A percentile compares a stretch with the other conserved stretches of the same genome.
Evolutionary conservation across 1,140 invertebrate genomes (phyloP).

Genomic region (Psix sp.): DNA sequence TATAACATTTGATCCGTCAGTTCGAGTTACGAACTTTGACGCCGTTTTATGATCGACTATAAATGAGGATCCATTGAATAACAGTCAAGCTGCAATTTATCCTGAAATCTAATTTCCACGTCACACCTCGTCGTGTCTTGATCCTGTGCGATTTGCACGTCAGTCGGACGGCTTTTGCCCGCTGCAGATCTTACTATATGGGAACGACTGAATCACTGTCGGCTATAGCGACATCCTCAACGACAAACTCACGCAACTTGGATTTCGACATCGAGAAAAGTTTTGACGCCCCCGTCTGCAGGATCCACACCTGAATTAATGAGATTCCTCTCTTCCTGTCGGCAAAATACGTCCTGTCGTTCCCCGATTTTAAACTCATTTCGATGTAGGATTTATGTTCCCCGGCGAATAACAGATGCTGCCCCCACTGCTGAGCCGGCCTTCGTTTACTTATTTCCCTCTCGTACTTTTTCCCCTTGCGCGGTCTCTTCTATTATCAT

Average conservation of each 20-base stretch:
- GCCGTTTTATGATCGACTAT: conserved; percentile 54
- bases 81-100: conserved; percentile 46
- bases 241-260: conserved; percentile 57
- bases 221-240: conserved; percentile 49
- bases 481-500: conserved; percentile 38
- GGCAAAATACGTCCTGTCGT: conserved; percentile 62
- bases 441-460: conserved; percentile 35
- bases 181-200: conserved; percentile 45
- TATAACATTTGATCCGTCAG: conserved; percentile 24
- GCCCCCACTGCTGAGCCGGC: background rate
- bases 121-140: conserved; percentile 50
- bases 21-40: conserved; percentile 47
- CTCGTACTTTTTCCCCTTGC: conserved; percentile 31
- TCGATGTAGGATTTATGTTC: conserved; percentile 62
- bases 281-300: conserved; percentile 63
- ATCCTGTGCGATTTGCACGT: conserved; percentile 53
- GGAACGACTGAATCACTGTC: conserved; percentile 55
- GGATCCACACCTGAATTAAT: conserved; percentile 66
- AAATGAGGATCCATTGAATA: conserved; percentile 58
- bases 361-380: conserved; percentile 55
- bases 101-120: conserved; percentile 59
- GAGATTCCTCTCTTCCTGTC: conserved; percentile 69
- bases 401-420: conserved; percentile 39
- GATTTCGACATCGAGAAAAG: conserved; percentile 65
- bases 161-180: conserved; percentile 44